Base-by-base conservation (phyloP, 1,140 invertebrate genomes). In the Rhizoglyphus robini region DNA sequence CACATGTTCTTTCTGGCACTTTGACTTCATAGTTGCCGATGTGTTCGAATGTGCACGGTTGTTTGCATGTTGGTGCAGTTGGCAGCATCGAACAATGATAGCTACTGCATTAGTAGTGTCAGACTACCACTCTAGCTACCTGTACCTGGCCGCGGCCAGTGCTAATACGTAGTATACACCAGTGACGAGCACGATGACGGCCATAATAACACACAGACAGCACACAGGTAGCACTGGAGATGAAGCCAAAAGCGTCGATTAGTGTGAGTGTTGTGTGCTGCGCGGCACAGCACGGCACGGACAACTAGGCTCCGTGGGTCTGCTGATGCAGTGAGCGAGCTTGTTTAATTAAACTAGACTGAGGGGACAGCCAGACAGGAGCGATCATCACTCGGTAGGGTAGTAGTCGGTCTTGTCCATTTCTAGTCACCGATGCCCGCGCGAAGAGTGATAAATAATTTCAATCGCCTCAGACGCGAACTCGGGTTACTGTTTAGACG, bases 371-470 rank as follows among this genome's bases (percentile, higher is more conserved):
- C n/a, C n/a, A n/a, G n/a, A n/a, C n/a, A n/a, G n/a, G n/a, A n/a
- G 54, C 8, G 63, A 29, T 63, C n/a, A n/a, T n/a, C 51, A 64
- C 48, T 20, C 60, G 63, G n/a, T 34, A n/a, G 63, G 60, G 63
- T 27, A 23, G 49, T 54, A 54, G 51, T 20, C 51, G n/a, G n/a
- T n/a, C n/a, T n/a, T n/a, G n/a, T n/a, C n/a, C n/a, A n/a, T n/a
- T n/a, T n/a, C n/a, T n/a, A n/a, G n/a, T n/a, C n/a, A n/a, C n/a
- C n/a, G n/a, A n/a, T n/a, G 23, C 51, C 23, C 23, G 51, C 8
- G 15, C 31, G 51, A 54, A 23, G 8, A 23, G 15, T 8, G 31
- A 23, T 54, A 23, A 54, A 11, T 11, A 54, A 54, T 54, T 54
- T 54, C 51, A 54, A 54, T 54, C 51, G 23, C 51, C 51, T 54